phyloP scores from a whole-genome alignment of 2,113 vertebrate genomes.

The Chaetorhynchus papuensis region DNA sequence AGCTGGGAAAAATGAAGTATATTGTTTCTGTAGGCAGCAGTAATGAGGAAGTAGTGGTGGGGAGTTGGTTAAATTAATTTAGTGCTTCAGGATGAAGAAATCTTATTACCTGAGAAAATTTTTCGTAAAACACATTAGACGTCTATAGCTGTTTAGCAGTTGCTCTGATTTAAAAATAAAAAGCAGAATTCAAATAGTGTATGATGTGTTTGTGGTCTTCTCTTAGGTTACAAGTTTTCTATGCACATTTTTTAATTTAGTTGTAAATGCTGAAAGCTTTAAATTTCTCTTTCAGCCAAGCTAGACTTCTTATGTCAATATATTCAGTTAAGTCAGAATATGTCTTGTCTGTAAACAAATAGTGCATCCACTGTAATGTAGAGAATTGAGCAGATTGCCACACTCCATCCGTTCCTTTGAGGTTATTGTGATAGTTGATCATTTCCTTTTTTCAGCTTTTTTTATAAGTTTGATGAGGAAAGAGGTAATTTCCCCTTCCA shows the following conservation, averaged over 20 bases:
- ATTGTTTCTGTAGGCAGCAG: neutral
- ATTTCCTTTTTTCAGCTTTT: neutral
- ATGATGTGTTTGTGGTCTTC: neutral
- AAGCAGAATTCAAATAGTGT: neutral
- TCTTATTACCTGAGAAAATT: neutral
- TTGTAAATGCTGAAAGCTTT: neutral
- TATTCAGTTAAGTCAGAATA: neutral
- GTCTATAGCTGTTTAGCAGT: neutral
- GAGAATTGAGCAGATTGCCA: neutral
- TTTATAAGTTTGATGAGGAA: neutral
- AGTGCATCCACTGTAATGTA: neutral
- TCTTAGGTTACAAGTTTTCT: neutral
- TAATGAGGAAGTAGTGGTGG: neutral
- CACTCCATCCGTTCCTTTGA: neutral
- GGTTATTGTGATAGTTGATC: neutral
- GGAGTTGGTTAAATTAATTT: neutral
- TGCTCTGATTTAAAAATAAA: neutral
- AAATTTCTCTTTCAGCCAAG: neutral
- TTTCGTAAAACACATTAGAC: neutral
- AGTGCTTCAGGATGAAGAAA: neutral
- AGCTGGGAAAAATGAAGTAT: neutral
- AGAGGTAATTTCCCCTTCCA: neutral
- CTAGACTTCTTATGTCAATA: neutral
- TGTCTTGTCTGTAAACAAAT: neutral
- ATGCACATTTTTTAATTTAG: neutral